phyloP scores from a whole-genome alignment of 1,140 invertebrate species.

The Papilio polyxenes region DNA sequence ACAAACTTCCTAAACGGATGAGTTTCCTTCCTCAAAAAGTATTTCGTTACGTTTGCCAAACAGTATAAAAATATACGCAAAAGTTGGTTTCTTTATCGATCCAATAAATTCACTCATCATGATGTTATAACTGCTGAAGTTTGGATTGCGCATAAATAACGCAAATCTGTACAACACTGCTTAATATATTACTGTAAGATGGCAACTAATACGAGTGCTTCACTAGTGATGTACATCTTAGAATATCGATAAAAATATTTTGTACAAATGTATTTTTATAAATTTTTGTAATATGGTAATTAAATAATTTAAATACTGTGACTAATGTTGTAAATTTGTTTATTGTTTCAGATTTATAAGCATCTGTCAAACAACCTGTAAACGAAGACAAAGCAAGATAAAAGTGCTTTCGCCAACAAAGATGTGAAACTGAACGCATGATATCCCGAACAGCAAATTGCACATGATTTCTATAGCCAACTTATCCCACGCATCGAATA shows the following conservation, averaged over 20 bases:
- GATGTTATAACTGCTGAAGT: slow-evolving; percentile 9
- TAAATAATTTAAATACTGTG: background rate
- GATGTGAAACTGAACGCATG: slow-evolving; percentile 63
- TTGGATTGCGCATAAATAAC: slow-evolving; percentile 8
- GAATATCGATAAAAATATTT: background rate
- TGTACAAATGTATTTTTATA: too few species aligned
- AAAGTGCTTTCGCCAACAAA: slow-evolving; percentile 42
- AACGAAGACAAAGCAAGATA: slow-evolving; percentile 32
- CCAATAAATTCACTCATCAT: slow-evolving; percentile 18
- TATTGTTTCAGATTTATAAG: slow-evolving; percentile 56
- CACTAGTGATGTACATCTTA: background rate
- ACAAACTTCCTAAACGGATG: slow-evolving; percentile 11
- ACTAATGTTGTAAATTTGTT: background rate
- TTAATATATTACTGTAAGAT: slow-evolving; percentile 8
- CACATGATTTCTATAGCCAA: slow-evolving; percentile 76
- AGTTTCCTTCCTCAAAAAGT: slow-evolving; percentile 19
- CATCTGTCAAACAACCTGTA: slow-evolving; percentile 13
- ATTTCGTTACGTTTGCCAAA: slow-evolving; percentile 7
- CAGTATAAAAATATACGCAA: background rate
- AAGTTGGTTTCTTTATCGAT: slow-evolving; percentile 24
- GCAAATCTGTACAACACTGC: slow-evolving; percentile 25
- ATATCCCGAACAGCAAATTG: slow-evolving; percentile 48
- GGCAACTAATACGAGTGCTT: background rate
- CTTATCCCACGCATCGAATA: slow-evolving; percentile 61
- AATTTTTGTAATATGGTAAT: too few species aligned